Percentiles rank a stretch among this genome's conserved stretches.
Evolutionary conservation across 2,113 vertebrate genomes (phyloP).

Genomic region (Crypturellus undulatus): DNA sequence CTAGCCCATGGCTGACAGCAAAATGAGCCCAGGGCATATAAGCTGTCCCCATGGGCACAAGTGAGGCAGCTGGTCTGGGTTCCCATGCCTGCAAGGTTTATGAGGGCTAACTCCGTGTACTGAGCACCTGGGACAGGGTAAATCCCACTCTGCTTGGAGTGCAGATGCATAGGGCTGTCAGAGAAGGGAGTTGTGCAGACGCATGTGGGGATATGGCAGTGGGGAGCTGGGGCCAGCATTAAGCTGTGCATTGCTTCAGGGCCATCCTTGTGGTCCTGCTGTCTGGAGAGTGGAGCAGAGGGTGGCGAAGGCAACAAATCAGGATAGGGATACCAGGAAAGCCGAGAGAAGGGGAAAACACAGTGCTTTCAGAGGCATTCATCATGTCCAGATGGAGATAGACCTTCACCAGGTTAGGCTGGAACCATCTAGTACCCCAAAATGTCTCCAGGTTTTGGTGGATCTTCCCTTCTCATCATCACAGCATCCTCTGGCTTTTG

Average conservation of each 20-base stretch:
- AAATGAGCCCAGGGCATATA: fast-evolving
- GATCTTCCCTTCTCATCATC: too few species aligned
- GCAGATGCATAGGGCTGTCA: not conserved
- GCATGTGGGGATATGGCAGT: not conserved
- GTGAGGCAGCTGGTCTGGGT: not conserved
- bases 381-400: not conserved
- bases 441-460: not conserved
- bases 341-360: not conserved
- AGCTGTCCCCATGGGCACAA: not conserved
- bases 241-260: not conserved
- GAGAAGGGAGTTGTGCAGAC: conserved; percentile 36
- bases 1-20: fast-evolving
- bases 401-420: not conserved
- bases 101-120: conserved; percentile 40
- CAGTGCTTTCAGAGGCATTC: not conserved
- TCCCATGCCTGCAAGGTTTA: not conserved
- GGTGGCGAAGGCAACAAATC: too few species aligned
- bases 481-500: not conserved
- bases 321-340: too few species aligned
- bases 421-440: not conserved
- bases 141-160: conserved; percentile 16
- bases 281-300: not conserved
- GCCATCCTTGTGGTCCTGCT: fast-evolving
- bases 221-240: not conserved
- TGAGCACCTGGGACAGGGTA: conserved; percentile 35